Conservation (phyloP, 1,140 invertebrate genomes). For the Diploscapter pachys region DNA sequence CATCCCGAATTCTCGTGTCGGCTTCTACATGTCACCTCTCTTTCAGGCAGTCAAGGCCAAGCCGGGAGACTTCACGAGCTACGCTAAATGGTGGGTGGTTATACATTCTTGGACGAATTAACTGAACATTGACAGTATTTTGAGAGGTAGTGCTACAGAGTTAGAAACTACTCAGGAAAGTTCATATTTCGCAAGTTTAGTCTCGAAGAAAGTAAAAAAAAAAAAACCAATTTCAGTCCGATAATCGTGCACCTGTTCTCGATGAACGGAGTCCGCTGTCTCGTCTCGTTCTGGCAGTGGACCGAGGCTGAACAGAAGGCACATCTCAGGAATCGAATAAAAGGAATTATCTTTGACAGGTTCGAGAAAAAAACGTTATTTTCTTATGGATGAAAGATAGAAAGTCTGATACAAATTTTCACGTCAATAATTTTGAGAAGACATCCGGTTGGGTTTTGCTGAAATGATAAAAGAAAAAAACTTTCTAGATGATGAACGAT, state of each 20-base stretch:
- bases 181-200: too few relatives aligned
- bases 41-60: conserved; percentile 19
- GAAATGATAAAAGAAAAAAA: not conserved
- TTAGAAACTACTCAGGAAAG: too few relatives aligned
- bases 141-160: too few relatives aligned
- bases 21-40: conserved; percentile 29
- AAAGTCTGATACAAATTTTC: not conserved
- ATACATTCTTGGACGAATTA: not conserved
- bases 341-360: conserved; percentile 30
- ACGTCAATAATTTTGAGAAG: too few relatives aligned
- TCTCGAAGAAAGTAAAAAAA: too few relatives aligned
- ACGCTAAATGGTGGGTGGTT: conserved; percentile 11
- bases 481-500: not conserved
- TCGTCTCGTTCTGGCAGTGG: conserved; percentile 34
- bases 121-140: too few relatives aligned
- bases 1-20: conserved; percentile 29
- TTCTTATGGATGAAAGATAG: not conserved
- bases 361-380: not conserved
- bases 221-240: conserved; percentile 15
- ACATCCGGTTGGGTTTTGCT: too few relatives aligned
- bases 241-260: conserved; percentile 27
- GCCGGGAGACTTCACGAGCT: conserved; percentile 20
- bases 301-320: conserved; percentile 28
- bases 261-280: conserved; percentile 26
- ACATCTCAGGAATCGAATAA: conserved; percentile 22